Evolutionary conservation across 37 sponge, comb jelly and placozoan genomes (phyloP).

Genomic region (Beroe ovata): DNA sequence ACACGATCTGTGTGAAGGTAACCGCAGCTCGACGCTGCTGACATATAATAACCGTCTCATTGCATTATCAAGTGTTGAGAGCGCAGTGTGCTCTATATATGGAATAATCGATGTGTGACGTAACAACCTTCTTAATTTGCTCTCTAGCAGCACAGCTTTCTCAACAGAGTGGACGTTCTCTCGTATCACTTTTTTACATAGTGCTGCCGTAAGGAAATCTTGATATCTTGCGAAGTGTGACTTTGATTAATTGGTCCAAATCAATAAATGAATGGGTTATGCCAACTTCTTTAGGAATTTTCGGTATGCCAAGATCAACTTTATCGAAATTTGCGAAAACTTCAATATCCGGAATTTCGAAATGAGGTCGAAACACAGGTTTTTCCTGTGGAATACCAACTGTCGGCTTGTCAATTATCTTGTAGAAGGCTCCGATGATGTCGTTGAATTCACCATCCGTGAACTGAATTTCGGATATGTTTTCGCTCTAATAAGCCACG

Average conservation of each 20-base stretch:
- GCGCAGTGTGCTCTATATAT: slow-evolving; percentile 27
- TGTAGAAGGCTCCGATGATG: too few species aligned
- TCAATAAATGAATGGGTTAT: slow-evolving; percentile 13
- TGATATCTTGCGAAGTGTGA: slow-evolving; percentile 53
- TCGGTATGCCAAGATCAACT: background rate
- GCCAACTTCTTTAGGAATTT: background rate
- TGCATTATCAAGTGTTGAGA: slow-evolving; percentile 34
- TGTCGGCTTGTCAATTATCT: slow-evolving; percentile 28
- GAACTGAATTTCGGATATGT: too few species aligned
- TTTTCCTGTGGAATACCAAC: background rate
- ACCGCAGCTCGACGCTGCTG: slow-evolving; percentile 12
- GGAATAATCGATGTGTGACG: slow-evolving; percentile 65
- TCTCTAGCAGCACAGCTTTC: slow-evolving; percentile 68
- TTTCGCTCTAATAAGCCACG: too few species aligned
- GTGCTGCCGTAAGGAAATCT: slow-evolving; percentile 55
- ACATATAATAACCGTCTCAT: slow-evolving; percentile 42
- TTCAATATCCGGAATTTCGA: slow-evolving; percentile 17
- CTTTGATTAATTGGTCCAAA: slow-evolving; percentile 60
- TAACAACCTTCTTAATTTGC: slow-evolving; percentile 65
- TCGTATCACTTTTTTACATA: slow-evolving; percentile 68
- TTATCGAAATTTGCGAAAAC: background rate
- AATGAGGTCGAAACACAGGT: background rate
- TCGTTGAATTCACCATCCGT: too few species aligned
- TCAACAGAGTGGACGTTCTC: slow-evolving; percentile 57
- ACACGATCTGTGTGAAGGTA: background rate